Base-by-base conservation (phyloP, 2,797 vertebrate species). In the Lacerta agilis region DNA sequence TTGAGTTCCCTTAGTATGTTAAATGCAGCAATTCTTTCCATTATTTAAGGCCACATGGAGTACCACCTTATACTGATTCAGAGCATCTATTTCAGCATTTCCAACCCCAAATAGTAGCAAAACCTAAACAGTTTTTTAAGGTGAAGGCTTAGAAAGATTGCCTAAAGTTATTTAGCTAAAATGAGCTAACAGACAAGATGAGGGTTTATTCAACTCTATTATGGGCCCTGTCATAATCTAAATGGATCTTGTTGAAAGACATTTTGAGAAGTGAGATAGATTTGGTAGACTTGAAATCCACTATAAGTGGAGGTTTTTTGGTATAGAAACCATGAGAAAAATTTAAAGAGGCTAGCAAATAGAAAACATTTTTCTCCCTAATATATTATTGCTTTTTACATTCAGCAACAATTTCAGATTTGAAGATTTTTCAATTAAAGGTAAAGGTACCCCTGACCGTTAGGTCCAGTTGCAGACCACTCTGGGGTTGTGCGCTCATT, bases 301-400 rank as follows among this genome's bases (percentile, higher is more conserved):
- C 64, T 18, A 25, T 79, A 78, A 69, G 25, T 45, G n/a, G 11
- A n/a, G 45, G 41, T 29, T 79, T 25, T 71, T 72, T 86, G 72
- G 23, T 55, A 66, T 23, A 84, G 66, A 29, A 79, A 91, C 43
- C 13, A 33, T 86, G 64, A 61, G 81, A 76, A 82, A 45, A n/a
- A 1, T 58, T 6, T n/a, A 36, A 80, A 25, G 33, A 8, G 55
- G 0, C 11, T 82, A 18, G 86, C 11, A 85, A 79, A 8, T 61
- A 77, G 3, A 49, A 7, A 69, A 41, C 27, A 5, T 67, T 77
- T 5, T 55, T 3, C n/a, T 83, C 64, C 86, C 66, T 27, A 82
- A 5, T 33, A 84, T 8, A 43, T 38, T 82, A 25, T 36, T 89
- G 4, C 1, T 82, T 8, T 29, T n/a, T 29, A 0, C 9, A 33